Conservation (phyloP, 1,140 invertebrate species). For the Orussus abietinus region DNA sequence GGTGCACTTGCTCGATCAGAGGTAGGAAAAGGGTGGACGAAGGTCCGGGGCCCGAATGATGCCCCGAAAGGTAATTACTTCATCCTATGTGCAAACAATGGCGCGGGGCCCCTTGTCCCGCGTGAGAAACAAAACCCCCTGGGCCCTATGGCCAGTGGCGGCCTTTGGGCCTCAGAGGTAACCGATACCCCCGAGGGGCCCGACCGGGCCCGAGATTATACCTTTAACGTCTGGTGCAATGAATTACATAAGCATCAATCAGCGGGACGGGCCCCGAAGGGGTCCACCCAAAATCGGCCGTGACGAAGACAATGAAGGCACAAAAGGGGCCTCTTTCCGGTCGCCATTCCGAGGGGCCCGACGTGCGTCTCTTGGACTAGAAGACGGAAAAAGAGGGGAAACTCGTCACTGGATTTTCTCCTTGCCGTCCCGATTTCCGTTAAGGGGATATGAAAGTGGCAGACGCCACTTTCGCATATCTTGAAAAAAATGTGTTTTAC, state of each 20-base stretch:
- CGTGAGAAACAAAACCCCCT: conserved; percentile 49
- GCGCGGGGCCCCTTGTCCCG: conserved; percentile 36
- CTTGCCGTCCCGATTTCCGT: too few relatives aligned
- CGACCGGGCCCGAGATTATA: conserved; percentile 37
- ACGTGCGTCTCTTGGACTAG: too few relatives aligned
- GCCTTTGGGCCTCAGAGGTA: conserved; percentile 10
- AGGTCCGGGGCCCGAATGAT: conserved; percentile 34
- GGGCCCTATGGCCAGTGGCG: conserved; percentile 23
- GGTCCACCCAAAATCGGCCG: conserved; percentile 30
- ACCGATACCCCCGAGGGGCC: conserved; percentile 15
- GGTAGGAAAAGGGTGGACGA: conserved; percentile 11
- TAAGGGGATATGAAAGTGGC: too few relatives aligned
- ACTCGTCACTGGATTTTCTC: too few relatives aligned
- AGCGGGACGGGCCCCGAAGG: conserved; percentile 31
- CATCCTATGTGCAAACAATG: conserved; percentile 49
- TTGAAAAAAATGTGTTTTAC: too few relatives aligned
- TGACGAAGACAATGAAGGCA: conserved; percentile 12
- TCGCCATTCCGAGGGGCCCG: not conserved
- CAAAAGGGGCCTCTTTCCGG: not conserved
- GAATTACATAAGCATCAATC: conserved; percentile 51
- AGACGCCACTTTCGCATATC: too few relatives aligned
- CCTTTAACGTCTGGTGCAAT: conserved; percentile 46
- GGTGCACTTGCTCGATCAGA: too few relatives aligned
- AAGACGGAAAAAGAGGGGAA: too few relatives aligned
- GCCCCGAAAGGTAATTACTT: conserved; percentile 49